phyloP scores from a whole-genome alignment of 35 echinoderm and acorn worm genomes.

The Ophioderma brevispina region DNA sequence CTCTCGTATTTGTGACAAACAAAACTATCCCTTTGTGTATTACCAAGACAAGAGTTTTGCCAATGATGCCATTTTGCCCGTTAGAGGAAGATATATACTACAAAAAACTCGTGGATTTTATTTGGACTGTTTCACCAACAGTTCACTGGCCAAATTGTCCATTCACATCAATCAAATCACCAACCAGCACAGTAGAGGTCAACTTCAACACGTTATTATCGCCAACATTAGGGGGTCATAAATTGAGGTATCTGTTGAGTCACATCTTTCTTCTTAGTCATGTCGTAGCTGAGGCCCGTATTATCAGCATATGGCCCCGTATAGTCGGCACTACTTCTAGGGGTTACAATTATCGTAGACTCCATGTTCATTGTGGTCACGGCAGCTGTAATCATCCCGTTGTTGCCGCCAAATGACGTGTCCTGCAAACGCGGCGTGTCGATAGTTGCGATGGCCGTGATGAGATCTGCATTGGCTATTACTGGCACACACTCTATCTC shows the following conservation, averaged over 20 bases:
- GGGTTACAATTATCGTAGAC: constrained; percentile 42
- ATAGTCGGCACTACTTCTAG: constrained; percentile 21
- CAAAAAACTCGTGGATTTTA: constrained; percentile 43
- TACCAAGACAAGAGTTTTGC: constrained; percentile 62
- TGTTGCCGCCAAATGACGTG: constrained; percentile 58
- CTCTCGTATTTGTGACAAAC: constrained; percentile 62
- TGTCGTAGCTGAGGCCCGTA: constrained; percentile 29
- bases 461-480: constrained; percentile 35
- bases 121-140: constrained; percentile 40
- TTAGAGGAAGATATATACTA: constrained; percentile 66
- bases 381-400: background rate
- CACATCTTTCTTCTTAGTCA: constrained; percentile 63
- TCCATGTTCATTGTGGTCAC: constrained; percentile 75
- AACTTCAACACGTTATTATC: background rate
- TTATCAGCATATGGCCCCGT: constrained; percentile 58
- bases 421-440: constrained; percentile 67
- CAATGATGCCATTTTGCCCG: constrained; percentile 30
- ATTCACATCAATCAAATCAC: constrained; percentile 42
- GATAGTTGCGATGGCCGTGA: constrained; percentile 78
- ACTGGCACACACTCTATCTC: constrained; percentile 57
- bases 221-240: constrained; percentile 32
- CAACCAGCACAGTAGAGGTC: constrained; percentile 25
- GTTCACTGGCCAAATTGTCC: constrained; percentile 54
- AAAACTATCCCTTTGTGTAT: background rate
- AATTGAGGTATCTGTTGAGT: background rate